Evolutionary conservation across 2,113 vertebrate species (phyloP).

Genomic region (Aleadryas rufinucha): DNA sequence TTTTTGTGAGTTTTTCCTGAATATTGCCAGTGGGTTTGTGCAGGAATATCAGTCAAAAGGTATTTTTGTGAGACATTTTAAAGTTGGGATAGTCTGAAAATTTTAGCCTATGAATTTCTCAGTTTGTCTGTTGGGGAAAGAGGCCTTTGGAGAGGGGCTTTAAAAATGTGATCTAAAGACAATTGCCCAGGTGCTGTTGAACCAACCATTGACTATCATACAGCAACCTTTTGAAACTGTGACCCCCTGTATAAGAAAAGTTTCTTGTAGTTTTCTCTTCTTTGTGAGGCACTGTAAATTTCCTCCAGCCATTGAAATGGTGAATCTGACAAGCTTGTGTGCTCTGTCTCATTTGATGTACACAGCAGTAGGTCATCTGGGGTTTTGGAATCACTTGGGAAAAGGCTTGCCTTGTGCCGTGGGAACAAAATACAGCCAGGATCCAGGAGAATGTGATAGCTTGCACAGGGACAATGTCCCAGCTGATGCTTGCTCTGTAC

Average conservation of each 20-base stretch:
- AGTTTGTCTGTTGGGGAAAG: neutral
- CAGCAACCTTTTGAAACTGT: neutral
- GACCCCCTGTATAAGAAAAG: neutral
- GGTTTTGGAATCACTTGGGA: neutral
- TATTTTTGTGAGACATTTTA: neutral
- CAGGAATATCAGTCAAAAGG: neutral
- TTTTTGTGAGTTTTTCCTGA: neutral
- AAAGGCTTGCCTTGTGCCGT: neutral
- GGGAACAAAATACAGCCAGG: neutral
- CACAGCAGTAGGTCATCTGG: neutral
- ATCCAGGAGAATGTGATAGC: neutral
- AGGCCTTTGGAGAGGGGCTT: neutral
- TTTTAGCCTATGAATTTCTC: neutral
- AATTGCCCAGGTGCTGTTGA: neutral
- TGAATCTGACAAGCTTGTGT: neutral
- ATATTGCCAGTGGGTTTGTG: neutral
- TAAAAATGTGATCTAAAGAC: neutral
- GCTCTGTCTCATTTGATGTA: neutral
- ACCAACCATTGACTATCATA: neutral
- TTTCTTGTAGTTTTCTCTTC: neutral
- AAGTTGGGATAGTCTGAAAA: neutral
- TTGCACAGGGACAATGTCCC: neutral
- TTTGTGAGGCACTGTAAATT: neutral
- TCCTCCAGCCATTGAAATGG: neutral
- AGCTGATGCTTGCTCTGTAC: neutral